Conservation (phyloP, 2,797 vertebrate genomes). For the Pipistrellus kuhlii region DNA sequence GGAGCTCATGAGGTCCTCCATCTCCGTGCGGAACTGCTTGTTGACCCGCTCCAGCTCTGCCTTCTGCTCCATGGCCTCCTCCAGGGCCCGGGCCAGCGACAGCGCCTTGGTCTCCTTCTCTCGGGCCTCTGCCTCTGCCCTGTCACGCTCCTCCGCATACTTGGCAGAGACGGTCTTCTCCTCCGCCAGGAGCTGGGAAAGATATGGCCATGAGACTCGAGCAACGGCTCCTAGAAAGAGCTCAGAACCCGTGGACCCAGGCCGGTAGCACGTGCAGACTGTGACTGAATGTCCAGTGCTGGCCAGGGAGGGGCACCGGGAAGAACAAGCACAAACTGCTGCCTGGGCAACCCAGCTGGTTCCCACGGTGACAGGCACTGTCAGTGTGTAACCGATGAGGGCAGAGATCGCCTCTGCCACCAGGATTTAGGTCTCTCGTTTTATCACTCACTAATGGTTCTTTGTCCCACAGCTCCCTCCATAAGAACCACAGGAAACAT, state of each 20-base stretch:
- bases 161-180: conserved; percentile 96
- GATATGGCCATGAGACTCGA: background rate
- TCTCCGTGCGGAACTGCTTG: conserved; percentile 95
- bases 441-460: too few relatives aligned
- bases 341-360: rapidly evolving
- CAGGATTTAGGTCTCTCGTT: rapidly evolving
- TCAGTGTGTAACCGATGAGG: rapidly evolving
- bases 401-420: background rate
- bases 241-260: background rate
- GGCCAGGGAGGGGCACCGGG: background rate
- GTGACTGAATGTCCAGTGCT: rapidly evolving
- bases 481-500: background rate
- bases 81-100: conserved; percentile 94
- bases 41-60: conserved; percentile 95
- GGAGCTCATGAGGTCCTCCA: conserved; percentile 98
- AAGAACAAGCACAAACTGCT: background rate
- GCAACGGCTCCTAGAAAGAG: background rate
- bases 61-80: conserved; percentile 93
- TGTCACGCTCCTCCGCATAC: conserved; percentile 96
- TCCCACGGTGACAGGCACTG: rapidly evolving
- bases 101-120: conserved; percentile 97
- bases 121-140: conserved; percentile 96
- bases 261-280: too few relatives aligned
- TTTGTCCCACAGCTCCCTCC: background rate
- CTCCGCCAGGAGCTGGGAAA: conserved; percentile 93